A percentile compares a stretch with the other conserved stretches of the same genome.
These are phyloP conservation scores for Lasioglossum calceatum DNA, from an alignment of 2,888 invertebrate species.

Conservation along the genomic window DNA sequence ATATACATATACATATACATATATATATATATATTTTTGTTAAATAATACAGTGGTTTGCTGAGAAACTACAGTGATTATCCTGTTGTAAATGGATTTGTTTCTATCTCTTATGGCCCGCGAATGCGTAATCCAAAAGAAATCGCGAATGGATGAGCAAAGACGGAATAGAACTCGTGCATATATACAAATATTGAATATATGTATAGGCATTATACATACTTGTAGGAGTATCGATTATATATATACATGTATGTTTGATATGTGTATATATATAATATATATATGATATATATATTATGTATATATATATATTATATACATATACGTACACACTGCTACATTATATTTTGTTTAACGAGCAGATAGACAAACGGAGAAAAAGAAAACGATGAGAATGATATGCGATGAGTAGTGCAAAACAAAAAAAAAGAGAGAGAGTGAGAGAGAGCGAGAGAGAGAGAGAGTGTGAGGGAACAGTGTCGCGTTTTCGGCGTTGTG, in stretches of 20 bases:
- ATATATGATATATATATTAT: slow-evolving; percentile 58
- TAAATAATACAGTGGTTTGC: slow-evolving; percentile 80
- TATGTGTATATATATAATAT: slow-evolving; percentile 69
- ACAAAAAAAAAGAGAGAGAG: background rate
- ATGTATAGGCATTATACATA: slow-evolving; percentile 57
- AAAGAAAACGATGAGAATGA: slow-evolving; percentile 10
- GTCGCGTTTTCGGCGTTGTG: slow-evolving; percentile 50
- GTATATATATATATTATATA: slow-evolving; percentile 65
- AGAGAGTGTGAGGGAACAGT: slow-evolving; percentile 21
- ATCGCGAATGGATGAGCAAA: slow-evolving; percentile 20
- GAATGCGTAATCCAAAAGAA: slow-evolving; percentile 47
- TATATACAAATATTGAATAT: slow-evolving; percentile 63
- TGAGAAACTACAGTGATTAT: slow-evolving; percentile 70
- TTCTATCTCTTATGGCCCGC: slow-evolving; percentile 68
- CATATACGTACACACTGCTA: slow-evolving; percentile 66
- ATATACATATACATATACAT: slow-evolving; percentile 55
- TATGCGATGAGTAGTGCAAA: background rate
- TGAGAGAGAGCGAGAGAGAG: background rate
- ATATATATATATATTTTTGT: slow-evolving; percentile 78
- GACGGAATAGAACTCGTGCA: slow-evolving; percentile 55
- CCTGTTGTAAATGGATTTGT: slow-evolving; percentile 73
- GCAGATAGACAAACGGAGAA: slow-evolving; percentile 48
- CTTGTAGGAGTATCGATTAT: slow-evolving; percentile 58
- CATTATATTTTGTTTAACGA: slow-evolving; percentile 73
- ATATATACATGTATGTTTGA: slow-evolving; percentile 65